Base-by-base conservation (phyloP, 1,140 invertebrate species). In the Teleogryllus occipitalis region DNA sequence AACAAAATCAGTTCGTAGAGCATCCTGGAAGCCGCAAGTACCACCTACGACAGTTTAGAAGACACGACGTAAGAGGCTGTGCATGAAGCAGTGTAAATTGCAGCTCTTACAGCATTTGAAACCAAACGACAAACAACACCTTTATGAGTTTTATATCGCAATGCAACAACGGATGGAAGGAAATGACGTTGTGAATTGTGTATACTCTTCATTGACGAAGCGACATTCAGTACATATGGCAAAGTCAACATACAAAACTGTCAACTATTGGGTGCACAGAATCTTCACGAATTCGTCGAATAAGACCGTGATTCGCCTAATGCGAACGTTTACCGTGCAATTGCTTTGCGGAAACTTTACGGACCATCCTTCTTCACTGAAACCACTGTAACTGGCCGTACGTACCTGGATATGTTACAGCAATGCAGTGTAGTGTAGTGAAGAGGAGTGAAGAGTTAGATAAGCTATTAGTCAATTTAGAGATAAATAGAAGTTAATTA, bases 231-330 rank as follows among this genome's bases (percentile, higher is more conserved):
- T 5, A 21, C n/a, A 54, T n/a, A 10, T 21, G 18, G 47, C 47
- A 47, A 21, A 22, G 77, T 78, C 47, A 47, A 78, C 47, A 14
- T n/a, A 21, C 2, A 78, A 5, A 14, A 78, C 6, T 65, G 39
- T 78, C 47, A 18, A 21, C 3, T 49, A 7, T 78, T 0, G 46
- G 8, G 8, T 21, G 14, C 46, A n/a, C 15, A 49, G 27, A 78
- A 78, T 27, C 48, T 10, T 78, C 77, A 78, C 27, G 46, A 78
- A 78, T 46, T 21, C 8, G 48, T 54, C 47, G 22, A 48, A n/a
- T 48, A 78, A 2, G 77, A 54, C 12, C 18, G 39, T 54, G 77
- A 78, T 65, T 48, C 47, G 7, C 77, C 47, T 18, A 49, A 78
- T n/a, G 77, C 49, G 47, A 49, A 78, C 54, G 6, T 10, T 6